Conservation (phyloP, 2,797 vertebrate species). For the Anomalospiza imberbis region DNA sequence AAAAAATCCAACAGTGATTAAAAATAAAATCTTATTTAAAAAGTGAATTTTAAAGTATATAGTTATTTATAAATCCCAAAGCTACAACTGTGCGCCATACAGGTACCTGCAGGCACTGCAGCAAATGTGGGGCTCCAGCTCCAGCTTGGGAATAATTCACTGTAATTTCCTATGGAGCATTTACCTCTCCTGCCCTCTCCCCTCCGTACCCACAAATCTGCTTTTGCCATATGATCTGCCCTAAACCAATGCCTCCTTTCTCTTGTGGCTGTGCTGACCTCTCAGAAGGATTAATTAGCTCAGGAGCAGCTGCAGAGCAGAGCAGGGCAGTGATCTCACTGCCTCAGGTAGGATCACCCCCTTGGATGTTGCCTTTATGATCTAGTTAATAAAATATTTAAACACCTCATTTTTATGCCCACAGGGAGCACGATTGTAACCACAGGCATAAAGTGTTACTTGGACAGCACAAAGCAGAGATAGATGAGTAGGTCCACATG, state of each 20-base stretch:
- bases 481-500: background rate
- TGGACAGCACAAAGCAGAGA: background rate
- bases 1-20: background rate
- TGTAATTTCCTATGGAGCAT: background rate
- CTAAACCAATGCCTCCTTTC: background rate
- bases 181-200: background rate
- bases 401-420: background rate
- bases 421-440: background rate
- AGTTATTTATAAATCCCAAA: background rate
- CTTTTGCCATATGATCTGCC: background rate
- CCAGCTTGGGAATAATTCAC: too few relatives aligned
- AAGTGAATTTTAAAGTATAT: background rate
- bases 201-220: background rate
- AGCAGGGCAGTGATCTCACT: background rate
- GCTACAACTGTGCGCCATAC: background rate
- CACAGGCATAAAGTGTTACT: background rate
- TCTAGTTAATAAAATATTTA: conserved; percentile 38
- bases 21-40: background rate
- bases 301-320: background rate
- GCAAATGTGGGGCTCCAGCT: background rate
- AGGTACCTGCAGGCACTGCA: background rate
- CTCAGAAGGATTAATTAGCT: background rate
- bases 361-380: background rate
- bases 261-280: background rate
- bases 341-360: background rate